phyloP scores from a whole-genome alignment of 2,113 vertebrate species.

The Proteles cristata region DNA sequence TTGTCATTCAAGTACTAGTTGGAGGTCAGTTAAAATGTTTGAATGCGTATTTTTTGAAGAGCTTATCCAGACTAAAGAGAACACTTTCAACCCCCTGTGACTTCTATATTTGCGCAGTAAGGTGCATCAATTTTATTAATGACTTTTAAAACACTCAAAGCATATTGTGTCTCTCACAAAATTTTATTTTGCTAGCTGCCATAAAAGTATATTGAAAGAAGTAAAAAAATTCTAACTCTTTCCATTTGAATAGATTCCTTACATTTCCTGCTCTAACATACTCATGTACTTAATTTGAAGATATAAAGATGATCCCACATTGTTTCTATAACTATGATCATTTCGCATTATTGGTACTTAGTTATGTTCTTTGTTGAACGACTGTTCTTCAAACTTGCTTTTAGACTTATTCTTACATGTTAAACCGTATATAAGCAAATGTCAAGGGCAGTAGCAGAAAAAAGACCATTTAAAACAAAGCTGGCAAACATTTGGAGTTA shows the following conservation, averaged over 20 bases:
- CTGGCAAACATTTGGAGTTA: conserved; percentile 14
- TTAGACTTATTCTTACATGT: conserved; percentile 43
- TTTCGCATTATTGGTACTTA: conserved; percentile 19
- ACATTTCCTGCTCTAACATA: background rate
- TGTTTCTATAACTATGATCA: conserved; percentile 19
- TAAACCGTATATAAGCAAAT: conserved; percentile 47
- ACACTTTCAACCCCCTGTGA: conserved; percentile 9
- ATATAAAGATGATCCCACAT: background rate
- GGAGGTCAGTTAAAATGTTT: conserved; percentile 12
- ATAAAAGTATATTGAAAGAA: conserved; percentile 12
- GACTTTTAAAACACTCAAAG: background rate
- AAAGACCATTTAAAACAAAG: conserved; percentile 30
- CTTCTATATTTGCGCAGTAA: background rate
- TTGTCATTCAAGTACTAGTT: background rate
- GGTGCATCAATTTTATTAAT: background rate
- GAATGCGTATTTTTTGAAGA: conserved; percentile 8
- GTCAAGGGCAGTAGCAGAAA: background rate
- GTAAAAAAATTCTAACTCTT: conserved; percentile 45
- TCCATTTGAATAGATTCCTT: conserved; percentile 17
- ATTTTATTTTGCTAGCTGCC: conserved; percentile 4
- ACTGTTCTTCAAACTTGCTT: conserved; percentile 41
- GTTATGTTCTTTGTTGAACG: background rate
- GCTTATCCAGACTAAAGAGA: background rate
- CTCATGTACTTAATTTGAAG: background rate
- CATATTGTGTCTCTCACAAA: background rate